A percentile compares a stretch with the other conserved stretches of the same genome.
Evolutionary conservation across 2,888 invertebrate species (phyloP).

Genomic region (Mythimna albipuncta): DNA sequence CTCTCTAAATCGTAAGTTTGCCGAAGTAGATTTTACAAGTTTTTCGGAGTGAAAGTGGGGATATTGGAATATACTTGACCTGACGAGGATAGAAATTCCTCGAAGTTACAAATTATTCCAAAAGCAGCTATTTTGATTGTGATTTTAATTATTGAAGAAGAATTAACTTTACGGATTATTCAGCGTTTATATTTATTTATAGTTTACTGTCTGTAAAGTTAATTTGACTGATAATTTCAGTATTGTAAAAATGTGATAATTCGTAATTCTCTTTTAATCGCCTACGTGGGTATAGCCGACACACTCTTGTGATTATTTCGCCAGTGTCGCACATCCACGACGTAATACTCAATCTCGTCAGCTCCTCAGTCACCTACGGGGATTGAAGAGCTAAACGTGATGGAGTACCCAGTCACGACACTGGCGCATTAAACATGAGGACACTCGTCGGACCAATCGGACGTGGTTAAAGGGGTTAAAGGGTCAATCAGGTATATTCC

Average conservation of each 20-base stretch:
- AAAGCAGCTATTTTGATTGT: slow-evolving; percentile 53
- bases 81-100: neutral
- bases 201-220: slow-evolving; percentile 40
- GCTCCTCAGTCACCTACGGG: too few relatives aligned
- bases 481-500: slow-evolving; percentile 33
- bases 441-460: too few relatives aligned
- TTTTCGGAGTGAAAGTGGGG: slow-evolving; percentile 12
- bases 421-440: too few relatives aligned
- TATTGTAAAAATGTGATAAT: slow-evolving; percentile 35
- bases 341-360: too few relatives aligned
- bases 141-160: slow-evolving; percentile 44
- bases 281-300: neutral
- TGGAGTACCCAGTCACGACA: too few relatives aligned
- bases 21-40: slow-evolving; percentile 37
- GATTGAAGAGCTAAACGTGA: too few relatives aligned
- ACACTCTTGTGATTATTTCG: too few relatives aligned
- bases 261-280: neutral
- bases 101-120: slow-evolving; percentile 21
- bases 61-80: slow-evolving; percentile 35
- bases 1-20: slow-evolving; percentile 62
- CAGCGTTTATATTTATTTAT: slow-evolving; percentile 53
- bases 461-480: too few relatives aligned
- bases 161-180: slow-evolving; percentile 38
- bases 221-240: slow-evolving; percentile 27
- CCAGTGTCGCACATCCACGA: too few relatives aligned